These are phyloP conservation scores for Pocillopora verrucosa DNA, from an alignment of 64 coral and sea anemone genomes.

Conservation along the genomic window DNA sequence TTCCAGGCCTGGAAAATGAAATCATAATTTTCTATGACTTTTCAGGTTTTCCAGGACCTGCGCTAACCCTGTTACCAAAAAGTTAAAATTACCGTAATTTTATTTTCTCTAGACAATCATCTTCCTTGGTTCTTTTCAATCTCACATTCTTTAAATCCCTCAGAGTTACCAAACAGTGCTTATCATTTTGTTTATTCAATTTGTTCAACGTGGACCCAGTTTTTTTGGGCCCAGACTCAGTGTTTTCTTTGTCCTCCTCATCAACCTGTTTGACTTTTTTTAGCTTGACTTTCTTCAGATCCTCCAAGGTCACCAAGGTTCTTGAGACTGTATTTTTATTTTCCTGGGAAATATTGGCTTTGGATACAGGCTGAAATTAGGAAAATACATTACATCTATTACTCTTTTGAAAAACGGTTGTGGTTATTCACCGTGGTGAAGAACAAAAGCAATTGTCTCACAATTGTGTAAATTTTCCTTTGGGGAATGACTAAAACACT, in stretches of 20 bases:
- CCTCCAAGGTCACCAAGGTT: conserved; percentile 42
- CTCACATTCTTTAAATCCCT: conserved; percentile 14
- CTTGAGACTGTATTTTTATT: neutral
- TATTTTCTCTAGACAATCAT: neutral
- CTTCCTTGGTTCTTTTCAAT: conserved; percentile 14
- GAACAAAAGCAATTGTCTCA: no score
- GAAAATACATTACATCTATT: neutral
- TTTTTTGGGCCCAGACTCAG: neutral
- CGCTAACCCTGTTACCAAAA: no score
- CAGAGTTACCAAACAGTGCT: conserved; percentile 15
- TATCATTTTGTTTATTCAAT: neutral
- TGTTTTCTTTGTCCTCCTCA: conserved; percentile 32
- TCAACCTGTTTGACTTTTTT: conserved; percentile 8
- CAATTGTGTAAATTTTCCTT: no score
- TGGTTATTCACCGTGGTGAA: no score
- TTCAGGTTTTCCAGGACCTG: no score
- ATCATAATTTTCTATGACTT: no score
- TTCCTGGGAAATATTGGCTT: neutral
- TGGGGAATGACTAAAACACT: no score
- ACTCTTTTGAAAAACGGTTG: no score
- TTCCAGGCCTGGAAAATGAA: no score
- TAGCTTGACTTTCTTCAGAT: conserved; percentile 61
- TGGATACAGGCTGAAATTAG: conserved; percentile 27
- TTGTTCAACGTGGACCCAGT: neutral
- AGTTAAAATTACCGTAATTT: conserved; percentile 9